Evolutionary conservation across 2,113 vertebrate genomes (phyloP).

Genomic region (Colaptes auratus): DNA sequence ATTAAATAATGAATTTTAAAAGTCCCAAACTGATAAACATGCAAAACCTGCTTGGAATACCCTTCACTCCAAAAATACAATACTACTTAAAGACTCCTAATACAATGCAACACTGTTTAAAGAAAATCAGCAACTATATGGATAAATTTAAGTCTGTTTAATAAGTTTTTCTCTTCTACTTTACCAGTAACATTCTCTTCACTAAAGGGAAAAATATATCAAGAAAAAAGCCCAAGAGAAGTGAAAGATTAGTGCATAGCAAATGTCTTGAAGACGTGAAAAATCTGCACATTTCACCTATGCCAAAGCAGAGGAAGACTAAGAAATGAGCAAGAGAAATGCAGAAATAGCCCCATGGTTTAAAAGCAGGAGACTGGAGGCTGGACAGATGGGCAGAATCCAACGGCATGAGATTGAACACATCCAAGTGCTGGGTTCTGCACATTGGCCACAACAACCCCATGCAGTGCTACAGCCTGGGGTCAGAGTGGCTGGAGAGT

Average conservation of each 20-base stretch:
- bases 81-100: neutral
- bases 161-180: neutral
- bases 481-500: too few species aligned
- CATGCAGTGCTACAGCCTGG: too few species aligned
- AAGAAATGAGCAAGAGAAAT: neutral
- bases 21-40: neutral
- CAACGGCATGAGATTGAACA: too few species aligned
- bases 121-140: neutral
- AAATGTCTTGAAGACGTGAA: neutral
- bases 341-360: neutral
- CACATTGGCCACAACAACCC: too few species aligned
- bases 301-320: neutral
- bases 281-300: neutral
- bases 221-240: neutral
- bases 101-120: neutral
- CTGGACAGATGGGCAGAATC: too few species aligned
- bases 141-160: neutral
- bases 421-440: too few species aligned
- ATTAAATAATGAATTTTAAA: neutral
- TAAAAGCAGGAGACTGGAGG: neutral
- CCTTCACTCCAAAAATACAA: neutral
- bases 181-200: neutral
- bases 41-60: neutral
- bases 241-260: neutral
- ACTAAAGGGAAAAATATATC: neutral